Evolutionary conservation across 2,113 vertebrate species (phyloP).

Genomic region (Oryzias javanicus): DNA sequence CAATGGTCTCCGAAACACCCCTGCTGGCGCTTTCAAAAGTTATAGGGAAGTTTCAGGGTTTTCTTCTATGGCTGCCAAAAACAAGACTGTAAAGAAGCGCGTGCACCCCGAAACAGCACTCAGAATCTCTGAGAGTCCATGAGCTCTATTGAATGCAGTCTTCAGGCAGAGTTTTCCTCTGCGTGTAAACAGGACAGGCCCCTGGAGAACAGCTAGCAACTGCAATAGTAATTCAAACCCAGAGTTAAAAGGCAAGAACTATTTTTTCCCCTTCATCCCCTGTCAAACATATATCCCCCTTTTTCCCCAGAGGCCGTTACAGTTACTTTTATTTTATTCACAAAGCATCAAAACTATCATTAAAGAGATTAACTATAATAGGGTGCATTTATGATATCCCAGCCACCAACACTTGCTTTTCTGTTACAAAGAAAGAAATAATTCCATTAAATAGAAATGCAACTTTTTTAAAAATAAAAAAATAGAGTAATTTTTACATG

Average conservation of each 20-base stretch:
- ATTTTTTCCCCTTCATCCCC: slow-evolving; percentile 3
- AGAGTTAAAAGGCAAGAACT: slow-evolving; percentile 4
- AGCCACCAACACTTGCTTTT: no score
- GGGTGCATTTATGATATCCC: no score
- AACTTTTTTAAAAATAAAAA: no score
- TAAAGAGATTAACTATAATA: no score
- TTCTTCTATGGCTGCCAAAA: not conserved
- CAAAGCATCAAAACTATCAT: slow-evolving; percentile 1
- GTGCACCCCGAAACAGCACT: not conserved
- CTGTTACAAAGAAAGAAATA: no score
- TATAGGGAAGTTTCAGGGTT: slow-evolving; percentile 20
- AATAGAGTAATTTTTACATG: no score
- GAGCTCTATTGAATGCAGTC: slow-evolving; percentile 2
- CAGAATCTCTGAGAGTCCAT: not conserved
- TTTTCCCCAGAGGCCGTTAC: not conserved
- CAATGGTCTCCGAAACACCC: slow-evolving; percentile 38
- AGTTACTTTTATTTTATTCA: slow-evolving; percentile 16
- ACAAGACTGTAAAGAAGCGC: slow-evolving; percentile 1
- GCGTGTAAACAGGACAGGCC: slow-evolving; percentile 45
- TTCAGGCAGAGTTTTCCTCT: slow-evolving; percentile 24
- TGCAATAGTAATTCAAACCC: slow-evolving; percentile 21
- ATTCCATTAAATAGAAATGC: no score
- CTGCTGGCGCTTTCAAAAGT: slow-evolving; percentile 27
- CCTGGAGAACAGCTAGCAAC: slow-evolving; percentile 31
- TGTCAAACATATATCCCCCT: not conserved